A percentile compares a stretch with the other conserved stretches of the same genome.
These are phyloP conservation scores for Drosophila ironensis DNA, from an alignment of 1,140 invertebrate genomes.

Conservation along the genomic window DNA sequence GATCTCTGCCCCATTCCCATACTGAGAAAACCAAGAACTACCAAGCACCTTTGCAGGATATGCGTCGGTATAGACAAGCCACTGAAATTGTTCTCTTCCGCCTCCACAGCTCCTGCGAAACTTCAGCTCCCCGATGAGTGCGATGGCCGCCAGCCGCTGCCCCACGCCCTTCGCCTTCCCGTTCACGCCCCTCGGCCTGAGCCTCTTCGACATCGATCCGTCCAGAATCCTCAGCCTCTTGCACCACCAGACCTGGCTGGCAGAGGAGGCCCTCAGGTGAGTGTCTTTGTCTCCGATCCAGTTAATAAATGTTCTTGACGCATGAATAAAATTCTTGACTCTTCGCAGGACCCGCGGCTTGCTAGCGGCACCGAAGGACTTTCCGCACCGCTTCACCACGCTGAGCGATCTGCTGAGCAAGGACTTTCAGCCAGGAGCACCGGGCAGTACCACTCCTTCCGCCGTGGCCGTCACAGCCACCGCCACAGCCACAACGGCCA, in stretches of 20 bases:
- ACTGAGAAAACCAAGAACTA: neutral
- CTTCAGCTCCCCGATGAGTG: constrained; percentile 64
- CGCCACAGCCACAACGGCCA: constrained; percentile 36
- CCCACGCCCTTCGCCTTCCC: constrained; percentile 79
- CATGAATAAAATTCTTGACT: neutral
- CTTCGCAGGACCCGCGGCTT: constrained; percentile 64
- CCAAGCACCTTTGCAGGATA: neutral
- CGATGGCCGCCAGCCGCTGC: constrained; percentile 61
- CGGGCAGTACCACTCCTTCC: too few species aligned
- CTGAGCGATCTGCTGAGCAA: constrained; percentile 75
- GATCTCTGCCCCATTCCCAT: neutral
- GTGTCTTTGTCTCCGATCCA: too few species aligned
- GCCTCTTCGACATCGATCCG: constrained; percentile 82
- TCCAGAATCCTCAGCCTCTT: constrained; percentile 81
- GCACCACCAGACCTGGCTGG: constrained; percentile 81
- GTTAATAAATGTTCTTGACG: neutral
- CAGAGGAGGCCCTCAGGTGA: constrained; percentile 80
- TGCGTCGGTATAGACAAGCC: too few species aligned
- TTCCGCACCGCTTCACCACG: constrained; percentile 72
- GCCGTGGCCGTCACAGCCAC: constrained; percentile 19
- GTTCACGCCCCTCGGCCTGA: constrained; percentile 77
- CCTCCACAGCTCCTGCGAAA: constrained; percentile 64
- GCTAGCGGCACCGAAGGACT: constrained; percentile 73
- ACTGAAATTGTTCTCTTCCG: neutral
- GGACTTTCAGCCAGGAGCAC: constrained; percentile 54